These are phyloP conservation scores for Meandrina meandrites DNA, from an alignment of 92 coral and sea anemone species.

Conservation along the genomic window DNA sequence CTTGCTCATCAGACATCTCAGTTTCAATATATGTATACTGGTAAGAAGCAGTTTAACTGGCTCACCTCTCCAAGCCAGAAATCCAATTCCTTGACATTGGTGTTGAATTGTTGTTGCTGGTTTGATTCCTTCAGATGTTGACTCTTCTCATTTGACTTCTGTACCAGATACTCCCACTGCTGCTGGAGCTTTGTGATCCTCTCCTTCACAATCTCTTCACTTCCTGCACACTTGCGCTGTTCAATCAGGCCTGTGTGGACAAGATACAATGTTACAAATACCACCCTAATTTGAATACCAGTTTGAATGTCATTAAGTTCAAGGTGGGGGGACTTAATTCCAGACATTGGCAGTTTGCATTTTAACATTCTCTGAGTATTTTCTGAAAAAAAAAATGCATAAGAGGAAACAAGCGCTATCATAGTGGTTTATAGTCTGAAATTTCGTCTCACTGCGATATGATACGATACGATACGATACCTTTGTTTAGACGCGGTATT, in stretches of 20 bases:
- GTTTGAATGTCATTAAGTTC: no score
- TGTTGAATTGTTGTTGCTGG: conserved; percentile 93
- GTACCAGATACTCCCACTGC: conserved; percentile 84
- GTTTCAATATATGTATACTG: background rate
- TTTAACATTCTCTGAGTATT: no score
- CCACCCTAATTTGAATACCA: background rate
- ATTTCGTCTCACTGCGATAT: no score
- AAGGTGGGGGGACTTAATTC: no score
- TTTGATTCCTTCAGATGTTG: conserved; percentile 90
- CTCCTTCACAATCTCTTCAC: conserved; percentile 87
- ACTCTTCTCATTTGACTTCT: conserved; percentile 80
- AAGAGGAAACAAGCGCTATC: no score
- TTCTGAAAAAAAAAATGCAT: no score
- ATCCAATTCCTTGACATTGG: conserved; percentile 93
- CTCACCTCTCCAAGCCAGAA: conserved; percentile 97
- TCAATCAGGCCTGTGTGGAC: conserved; percentile 77
- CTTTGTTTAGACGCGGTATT: no score
- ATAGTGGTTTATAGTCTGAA: no score
- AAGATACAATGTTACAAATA: background rate
- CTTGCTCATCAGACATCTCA: background rate
- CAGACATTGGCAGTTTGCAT: no score
- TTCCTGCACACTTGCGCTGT: conserved; percentile 94
- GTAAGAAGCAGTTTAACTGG: background rate
- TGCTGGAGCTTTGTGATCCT: conserved; percentile 89
- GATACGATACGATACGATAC: no score